Conservation (phyloP, 2,113 vertebrate species). For the Thomomys bottae region DNA sequence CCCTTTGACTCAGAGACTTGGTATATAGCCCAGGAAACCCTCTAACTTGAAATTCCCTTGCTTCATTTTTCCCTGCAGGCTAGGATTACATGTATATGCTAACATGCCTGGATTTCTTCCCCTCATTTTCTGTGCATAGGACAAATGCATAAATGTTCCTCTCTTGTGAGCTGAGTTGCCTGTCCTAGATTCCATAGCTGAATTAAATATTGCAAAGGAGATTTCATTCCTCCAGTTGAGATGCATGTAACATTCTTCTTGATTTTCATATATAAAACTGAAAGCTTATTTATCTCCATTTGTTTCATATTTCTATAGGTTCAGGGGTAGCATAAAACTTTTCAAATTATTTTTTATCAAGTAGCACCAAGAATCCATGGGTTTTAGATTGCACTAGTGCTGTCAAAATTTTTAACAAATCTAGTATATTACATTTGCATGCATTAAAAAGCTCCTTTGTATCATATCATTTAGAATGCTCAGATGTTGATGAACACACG, state of each 20-base stretch:
- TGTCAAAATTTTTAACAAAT: conserved; percentile 48
- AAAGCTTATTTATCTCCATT: neutral
- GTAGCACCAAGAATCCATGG: conserved; percentile 28
- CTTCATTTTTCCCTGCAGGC: neutral
- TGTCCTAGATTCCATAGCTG: neutral
- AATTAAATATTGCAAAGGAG: neutral
- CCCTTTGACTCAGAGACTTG: neutral
- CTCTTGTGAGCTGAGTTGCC: neutral
- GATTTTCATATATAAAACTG: neutral
- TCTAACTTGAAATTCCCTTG: neutral
- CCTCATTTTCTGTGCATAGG: neutral
- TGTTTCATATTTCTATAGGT: neutral
- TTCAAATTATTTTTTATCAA: conserved; percentile 42
- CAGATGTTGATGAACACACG: neutral
- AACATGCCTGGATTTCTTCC: neutral
- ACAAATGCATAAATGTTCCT: neutral
- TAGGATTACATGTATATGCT: neutral
- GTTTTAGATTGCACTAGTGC: conserved; percentile 40
- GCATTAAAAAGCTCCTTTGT: conserved; percentile 50
- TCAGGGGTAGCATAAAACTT: neutral
- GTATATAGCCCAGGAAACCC: neutral
- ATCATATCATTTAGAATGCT: conserved; percentile 40
- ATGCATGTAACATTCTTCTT: neutral
- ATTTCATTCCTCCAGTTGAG: conserved; percentile 27
- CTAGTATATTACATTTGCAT: conserved; percentile 22